Percentiles rank a stretch among this genome's conserved stretches.
phyloP scores from a whole-genome alignment of 2,888 invertebrate genomes.

The Sepiola atlantica region DNA sequence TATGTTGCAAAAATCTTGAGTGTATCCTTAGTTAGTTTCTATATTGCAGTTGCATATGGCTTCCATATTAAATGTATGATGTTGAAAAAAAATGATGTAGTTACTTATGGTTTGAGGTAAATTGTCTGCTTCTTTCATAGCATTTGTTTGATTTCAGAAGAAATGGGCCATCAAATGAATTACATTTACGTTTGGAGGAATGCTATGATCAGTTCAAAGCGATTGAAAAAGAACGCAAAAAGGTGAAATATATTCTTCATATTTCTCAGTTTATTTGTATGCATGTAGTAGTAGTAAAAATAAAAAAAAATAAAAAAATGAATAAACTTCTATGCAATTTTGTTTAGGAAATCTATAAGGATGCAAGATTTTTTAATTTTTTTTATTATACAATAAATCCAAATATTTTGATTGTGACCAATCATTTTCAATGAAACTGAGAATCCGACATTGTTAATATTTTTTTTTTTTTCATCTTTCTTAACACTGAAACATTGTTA shows the following conservation, averaged over 20 bases:
- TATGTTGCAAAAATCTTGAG: too few relatives aligned
- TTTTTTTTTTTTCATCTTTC: too few relatives aligned
- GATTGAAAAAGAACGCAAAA: constrained; percentile 86
- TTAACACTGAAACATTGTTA: too few relatives aligned
- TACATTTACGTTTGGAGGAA: constrained; percentile 84
- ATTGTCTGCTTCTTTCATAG: background rate
- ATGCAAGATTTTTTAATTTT: too few relatives aligned
- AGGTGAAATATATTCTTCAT: constrained; percentile 72
- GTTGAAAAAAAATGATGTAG: background rate
- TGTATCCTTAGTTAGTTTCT: background rate
- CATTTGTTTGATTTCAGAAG: constrained; percentile 69
- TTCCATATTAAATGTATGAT: background rate
- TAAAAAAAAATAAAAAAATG: too few relatives aligned
- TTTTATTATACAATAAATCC: too few relatives aligned
- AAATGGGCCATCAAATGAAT: constrained; percentile 77
- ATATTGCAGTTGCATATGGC: background rate
- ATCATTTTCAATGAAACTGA: too few relatives aligned
- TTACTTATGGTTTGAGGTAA: background rate
- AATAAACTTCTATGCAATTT: background rate
- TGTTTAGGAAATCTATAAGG: too few relatives aligned
- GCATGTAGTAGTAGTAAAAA: background rate
- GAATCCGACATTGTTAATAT: too few relatives aligned
- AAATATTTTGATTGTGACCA: too few relatives aligned
- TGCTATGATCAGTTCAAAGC: constrained; percentile 87
- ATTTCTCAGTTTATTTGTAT: background rate